Percentiles rank a stretch among this genome's conserved stretches.
Evolutionary conservation across 2,888 invertebrate species (phyloP).

Genomic region (Crossocerus cetratus): DNA sequence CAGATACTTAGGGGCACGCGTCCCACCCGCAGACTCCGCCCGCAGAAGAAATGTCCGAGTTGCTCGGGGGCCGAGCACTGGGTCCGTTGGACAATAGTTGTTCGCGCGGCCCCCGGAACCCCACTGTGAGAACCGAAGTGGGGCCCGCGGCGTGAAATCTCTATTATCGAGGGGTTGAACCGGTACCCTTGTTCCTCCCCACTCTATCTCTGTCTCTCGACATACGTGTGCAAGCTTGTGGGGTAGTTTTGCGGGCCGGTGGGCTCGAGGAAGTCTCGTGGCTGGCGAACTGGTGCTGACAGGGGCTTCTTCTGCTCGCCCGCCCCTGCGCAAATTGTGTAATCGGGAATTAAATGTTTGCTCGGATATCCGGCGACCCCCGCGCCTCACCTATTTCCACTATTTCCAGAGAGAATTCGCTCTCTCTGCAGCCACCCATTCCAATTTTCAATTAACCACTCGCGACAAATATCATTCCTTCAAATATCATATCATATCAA

Average conservation of each 20-base stretch:
- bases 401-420: not conserved
- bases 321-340: constrained; percentile 65
- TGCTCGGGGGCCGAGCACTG: rapidly evolving
- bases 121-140: constrained; percentile 76
- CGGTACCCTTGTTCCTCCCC: constrained; percentile 42
- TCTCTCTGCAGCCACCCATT: too few relatives aligned
- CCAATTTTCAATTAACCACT: too few relatives aligned
- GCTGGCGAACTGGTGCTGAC: constrained; percentile 58
- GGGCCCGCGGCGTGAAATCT: constrained; percentile 77
- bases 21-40: constrained; percentile 15
- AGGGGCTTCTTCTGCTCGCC: constrained; percentile 52
- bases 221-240: constrained; percentile 11
- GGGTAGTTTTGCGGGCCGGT: not conserved
- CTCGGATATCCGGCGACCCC: constrained; percentile 49
- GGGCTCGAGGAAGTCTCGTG: constrained; percentile 1
- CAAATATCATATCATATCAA: too few relatives aligned
- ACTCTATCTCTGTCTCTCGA: not conserved
- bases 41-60: constrained; percentile 26
- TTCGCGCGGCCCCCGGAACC: constrained; percentile 59
- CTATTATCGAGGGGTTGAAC: constrained; percentile 72
- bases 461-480: too few relatives aligned
- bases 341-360: constrained; percentile 75
- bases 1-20: constrained; percentile 77
- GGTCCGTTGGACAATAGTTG: constrained; percentile 58
- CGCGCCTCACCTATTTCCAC: not conserved